A percentile compares a stretch with the other conserved stretches of the same genome.
These are phyloP conservation scores for Mustela lutreola DNA, from an alignment of 2,113 vertebrate species.

Conservation along the genomic window DNA sequence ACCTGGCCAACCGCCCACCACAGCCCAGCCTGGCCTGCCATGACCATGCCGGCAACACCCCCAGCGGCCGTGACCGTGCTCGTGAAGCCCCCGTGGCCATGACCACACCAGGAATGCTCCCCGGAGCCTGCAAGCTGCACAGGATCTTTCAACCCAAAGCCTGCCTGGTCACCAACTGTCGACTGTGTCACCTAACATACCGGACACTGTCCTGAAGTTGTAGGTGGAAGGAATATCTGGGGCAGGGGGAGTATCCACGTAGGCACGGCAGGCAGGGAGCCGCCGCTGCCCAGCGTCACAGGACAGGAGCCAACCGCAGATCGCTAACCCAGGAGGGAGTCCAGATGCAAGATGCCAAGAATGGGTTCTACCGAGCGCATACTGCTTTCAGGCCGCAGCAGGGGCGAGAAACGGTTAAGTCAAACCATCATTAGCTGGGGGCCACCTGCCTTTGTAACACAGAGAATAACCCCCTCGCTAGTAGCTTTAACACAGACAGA, in stretches of 20 bases:
- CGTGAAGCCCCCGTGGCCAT: too few relatives aligned
- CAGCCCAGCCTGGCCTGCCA: neutral
- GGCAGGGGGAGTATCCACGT: too few relatives aligned
- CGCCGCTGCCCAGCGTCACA: neutral
- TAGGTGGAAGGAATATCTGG: neutral
- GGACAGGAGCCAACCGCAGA: neutral
- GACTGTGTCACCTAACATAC: too few relatives aligned
- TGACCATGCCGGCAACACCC: too few relatives aligned
- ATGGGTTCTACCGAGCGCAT: neutral
- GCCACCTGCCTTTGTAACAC: neutral
- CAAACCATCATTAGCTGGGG: neutral
- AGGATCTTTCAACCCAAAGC: neutral
- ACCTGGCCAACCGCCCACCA: neutral
- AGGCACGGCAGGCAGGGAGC: neutral
- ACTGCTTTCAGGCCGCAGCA: neutral
- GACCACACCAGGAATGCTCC: too few relatives aligned
- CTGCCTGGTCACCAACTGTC: neutral
- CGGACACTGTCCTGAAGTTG: rapidly evolving
- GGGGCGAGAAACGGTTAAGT: rapidly evolving
- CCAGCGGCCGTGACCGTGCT: too few relatives aligned
- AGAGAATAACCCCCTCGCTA: neutral
- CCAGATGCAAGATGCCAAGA: neutral
- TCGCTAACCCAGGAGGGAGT: neutral
- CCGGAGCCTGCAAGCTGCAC: rapidly evolving
- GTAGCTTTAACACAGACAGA: rapidly evolving